phyloP scores from a whole-genome alignment of 2,797 vertebrate genomes.

The Poecilia picta region DNA sequence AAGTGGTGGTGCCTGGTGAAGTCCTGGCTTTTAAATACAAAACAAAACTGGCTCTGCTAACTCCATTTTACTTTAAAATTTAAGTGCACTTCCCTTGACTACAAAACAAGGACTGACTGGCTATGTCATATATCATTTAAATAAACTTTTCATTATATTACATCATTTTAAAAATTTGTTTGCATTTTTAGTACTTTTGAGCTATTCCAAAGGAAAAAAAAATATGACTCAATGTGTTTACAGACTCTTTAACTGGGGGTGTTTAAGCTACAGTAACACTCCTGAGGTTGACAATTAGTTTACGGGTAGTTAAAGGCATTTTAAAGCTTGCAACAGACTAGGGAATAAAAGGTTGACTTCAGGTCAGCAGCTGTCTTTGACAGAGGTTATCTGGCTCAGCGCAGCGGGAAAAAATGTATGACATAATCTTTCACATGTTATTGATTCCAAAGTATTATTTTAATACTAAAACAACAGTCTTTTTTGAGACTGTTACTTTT shows the following conservation, averaged over 20 bases:
- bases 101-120: constrained; percentile 16
- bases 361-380: constrained; percentile 7
- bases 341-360: constrained; percentile 3
- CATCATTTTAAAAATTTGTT: not conserved
- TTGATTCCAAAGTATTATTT: not conserved
- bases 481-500: not conserved
- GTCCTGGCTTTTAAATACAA: constrained; percentile 11
- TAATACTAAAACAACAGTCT: not conserved
- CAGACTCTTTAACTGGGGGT: constrained; percentile 1
- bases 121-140: constrained; percentile 2
- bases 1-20: not conserved
- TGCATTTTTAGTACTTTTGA: not conserved
- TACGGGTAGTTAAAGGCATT: constrained; percentile 17
- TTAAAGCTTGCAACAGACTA: constrained; percentile 6
- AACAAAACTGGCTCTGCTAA: constrained; percentile 4
- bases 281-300: constrained; percentile 27
- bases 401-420: not conserved
- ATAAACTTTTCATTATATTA: not conserved
- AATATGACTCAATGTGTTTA: constrained; percentile 11
- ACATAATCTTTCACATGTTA: not conserved
- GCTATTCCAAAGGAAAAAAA: not conserved
- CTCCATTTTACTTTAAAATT: constrained; percentile 7
- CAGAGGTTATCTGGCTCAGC: not conserved
- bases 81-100: constrained; percentile 7
- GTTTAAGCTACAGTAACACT: constrained; percentile 19